Evolutionary conservation across 2,113 vertebrate genomes (phyloP), one percentile per base, ranked within the genome.

Genomic region (Cinclus mexicanus): DNA sequence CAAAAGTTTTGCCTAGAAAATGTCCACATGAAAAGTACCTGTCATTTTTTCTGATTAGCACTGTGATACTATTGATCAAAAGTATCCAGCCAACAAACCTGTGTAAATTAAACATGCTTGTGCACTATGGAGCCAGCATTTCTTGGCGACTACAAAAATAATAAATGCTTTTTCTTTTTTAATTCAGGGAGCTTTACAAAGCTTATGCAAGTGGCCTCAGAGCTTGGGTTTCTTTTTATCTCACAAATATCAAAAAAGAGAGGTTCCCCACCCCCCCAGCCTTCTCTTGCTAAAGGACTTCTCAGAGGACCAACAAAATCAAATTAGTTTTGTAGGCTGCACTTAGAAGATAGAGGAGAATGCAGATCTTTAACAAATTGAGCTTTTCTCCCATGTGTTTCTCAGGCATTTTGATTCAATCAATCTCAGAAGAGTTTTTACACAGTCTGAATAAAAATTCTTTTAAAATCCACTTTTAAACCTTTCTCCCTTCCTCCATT

Each of bases 211-310:
- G 75, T 83, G 81, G 63, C 39, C 46, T 90, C 59, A 86, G 56
- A 95, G 53, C 39, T 89, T 81, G 24, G 33, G 71, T 63, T 93
- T 71, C 55, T 74, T 92, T 92, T 95, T 75, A 77, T 81, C 86
- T 83, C 56, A 78, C 60, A 59, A 47, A 63, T 83, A 75, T 52
- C 22, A 55, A 88, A 84, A 71, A 67, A 57, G 33, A 79, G 28
- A 83, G n/a, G 57, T 71, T 37, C 20, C 31, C 18, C 33, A 6
- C 19, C 7, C 29, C 13, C 16, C 12, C 41, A 71, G 12, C 44
- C 46, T 80, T 84, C 80, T 61, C 84, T 89, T 61, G 61, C 56
- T 71, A 41, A 57, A 90, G 60, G 57, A 88, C 55, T 91, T 78
- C 75, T 90, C 8, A 0, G 29, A 77, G 70, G 65, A 88, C 56